These are phyloP conservation scores for Rousettus madagascariensis DNA, from an alignment of 2,797 vertebrate genomes.

Conservation along the genomic window DNA sequence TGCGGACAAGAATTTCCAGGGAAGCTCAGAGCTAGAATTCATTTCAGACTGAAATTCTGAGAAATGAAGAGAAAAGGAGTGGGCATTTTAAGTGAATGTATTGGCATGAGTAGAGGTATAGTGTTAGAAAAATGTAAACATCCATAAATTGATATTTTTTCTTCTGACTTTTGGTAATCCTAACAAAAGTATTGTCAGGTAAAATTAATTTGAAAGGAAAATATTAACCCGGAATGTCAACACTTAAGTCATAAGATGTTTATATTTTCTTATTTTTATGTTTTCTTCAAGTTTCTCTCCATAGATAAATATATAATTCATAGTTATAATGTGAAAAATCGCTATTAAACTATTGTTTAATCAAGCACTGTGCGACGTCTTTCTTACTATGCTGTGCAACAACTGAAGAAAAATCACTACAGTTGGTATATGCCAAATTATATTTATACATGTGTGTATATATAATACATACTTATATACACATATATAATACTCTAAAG, in stretches of 20 bases:
- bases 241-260: background rate
- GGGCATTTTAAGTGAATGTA: background rate
- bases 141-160: background rate
- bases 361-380: background rate
- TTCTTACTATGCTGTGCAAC: background rate
- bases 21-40: conserved; percentile 16
- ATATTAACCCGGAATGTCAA: background rate
- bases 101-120: background rate
- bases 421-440: background rate
- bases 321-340: background rate
- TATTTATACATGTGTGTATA: background rate
- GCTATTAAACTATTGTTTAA: background rate
- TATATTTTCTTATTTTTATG: background rate
- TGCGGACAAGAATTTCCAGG: conserved; percentile 41
- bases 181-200: background rate
- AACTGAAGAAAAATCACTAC: background rate
- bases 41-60: conserved; percentile 52
- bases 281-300: background rate
- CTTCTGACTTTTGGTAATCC: background rate
- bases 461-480: too few relatives aligned
- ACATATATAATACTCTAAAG: background rate
- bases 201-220: conserved; percentile 42
- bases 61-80: background rate
- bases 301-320: background rate
- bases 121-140: background rate